Percentiles rank a stretch among this genome's conserved stretches.
phyloP scores from a whole-genome alignment of 2,113 vertebrate species.

The Boleophthalmus pectinirostris region DNA sequence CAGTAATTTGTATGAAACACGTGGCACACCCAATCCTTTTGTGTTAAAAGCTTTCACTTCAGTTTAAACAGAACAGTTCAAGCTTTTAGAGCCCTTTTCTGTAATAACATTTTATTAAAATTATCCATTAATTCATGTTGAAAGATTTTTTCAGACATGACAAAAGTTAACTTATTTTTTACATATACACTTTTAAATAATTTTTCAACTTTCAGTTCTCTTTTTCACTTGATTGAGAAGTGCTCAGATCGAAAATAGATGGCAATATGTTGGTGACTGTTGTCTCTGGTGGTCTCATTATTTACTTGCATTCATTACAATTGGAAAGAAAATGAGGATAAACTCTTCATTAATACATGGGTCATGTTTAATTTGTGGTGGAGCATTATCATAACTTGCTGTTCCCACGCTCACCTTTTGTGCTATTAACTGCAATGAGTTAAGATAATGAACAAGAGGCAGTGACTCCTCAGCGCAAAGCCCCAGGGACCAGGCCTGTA shows the following conservation, averaged over 20 bases:
- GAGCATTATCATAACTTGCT: slow-evolving; percentile 47
- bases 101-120: not conserved
- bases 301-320: slow-evolving; percentile 42
- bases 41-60: not conserved
- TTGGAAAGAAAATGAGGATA: slow-evolving; percentile 51
- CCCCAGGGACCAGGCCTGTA: slow-evolving; percentile 19
- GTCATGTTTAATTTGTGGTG: slow-evolving; percentile 38
- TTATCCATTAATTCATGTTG: not conserved
- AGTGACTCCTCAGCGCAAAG: slow-evolving; percentile 29
- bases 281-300: slow-evolving; percentile 46
- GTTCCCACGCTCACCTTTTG: slow-evolving; percentile 16
- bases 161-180: not conserved
- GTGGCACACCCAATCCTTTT: not conserved
- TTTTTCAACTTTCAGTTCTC: not conserved
- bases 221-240: slow-evolving; percentile 11
- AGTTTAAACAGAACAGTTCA: not conserved
- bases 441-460: slow-evolving; percentile 38
- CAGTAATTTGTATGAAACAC: not conserved
- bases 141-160: not conserved
- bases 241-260: slow-evolving; percentile 13
- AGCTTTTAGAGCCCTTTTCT: not conserved
- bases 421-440: slow-evolving; percentile 20
- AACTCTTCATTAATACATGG: slow-evolving; percentile 40
- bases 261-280: slow-evolving; percentile 24
- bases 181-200: not conserved